Evolutionary conservation across 1,140 invertebrate species (phyloP).

Genomic region (Rhagoletis pomonella): DNA sequence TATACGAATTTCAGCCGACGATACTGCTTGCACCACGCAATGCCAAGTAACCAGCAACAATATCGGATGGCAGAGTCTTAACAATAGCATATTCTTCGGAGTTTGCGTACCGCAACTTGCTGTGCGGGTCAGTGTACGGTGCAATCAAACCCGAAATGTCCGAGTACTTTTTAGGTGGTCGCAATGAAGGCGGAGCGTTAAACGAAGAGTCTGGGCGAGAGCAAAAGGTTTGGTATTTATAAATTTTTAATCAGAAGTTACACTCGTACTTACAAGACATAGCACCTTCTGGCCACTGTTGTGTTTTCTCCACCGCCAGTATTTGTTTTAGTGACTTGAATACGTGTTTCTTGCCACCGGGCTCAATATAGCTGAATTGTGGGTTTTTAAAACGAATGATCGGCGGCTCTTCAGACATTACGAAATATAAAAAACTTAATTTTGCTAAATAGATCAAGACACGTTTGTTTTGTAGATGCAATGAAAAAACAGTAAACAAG

Average conservation of each 20-base stretch:
- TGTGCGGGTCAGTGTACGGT: conserved; percentile 92
- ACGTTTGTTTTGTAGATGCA: neutral
- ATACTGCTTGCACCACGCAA: conserved; percentile 89
- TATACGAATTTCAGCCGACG: conserved; percentile 76
- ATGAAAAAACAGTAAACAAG: neutral
- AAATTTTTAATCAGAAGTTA: neutral
- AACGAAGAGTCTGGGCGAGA: conserved; percentile 82
- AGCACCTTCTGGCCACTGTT: conserved; percentile 81
- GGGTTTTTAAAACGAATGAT: conserved; percentile 54
- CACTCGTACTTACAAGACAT: conserved; percentile 79
- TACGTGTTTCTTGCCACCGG: conserved; percentile 67
- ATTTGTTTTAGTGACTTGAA: conserved; percentile 89
- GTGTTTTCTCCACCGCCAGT: conserved; percentile 81
- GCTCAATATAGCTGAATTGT: conserved; percentile 55
- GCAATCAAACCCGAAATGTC: conserved; percentile 92
- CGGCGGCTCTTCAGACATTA: conserved; percentile 49
- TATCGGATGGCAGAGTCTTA: conserved; percentile 90
- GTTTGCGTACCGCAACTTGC: conserved; percentile 88
- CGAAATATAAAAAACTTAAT: neutral
- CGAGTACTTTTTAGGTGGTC: conserved; percentile 94
- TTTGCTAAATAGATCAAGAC: neutral
- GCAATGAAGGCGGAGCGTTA: conserved; percentile 92
- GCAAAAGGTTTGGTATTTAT: neutral
- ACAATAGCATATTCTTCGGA: conserved; percentile 90
- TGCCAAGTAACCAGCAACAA: conserved; percentile 90